phyloP scores from a whole-genome alignment of 1,140 invertebrate species.

The Temnothorax longispinosus region DNA sequence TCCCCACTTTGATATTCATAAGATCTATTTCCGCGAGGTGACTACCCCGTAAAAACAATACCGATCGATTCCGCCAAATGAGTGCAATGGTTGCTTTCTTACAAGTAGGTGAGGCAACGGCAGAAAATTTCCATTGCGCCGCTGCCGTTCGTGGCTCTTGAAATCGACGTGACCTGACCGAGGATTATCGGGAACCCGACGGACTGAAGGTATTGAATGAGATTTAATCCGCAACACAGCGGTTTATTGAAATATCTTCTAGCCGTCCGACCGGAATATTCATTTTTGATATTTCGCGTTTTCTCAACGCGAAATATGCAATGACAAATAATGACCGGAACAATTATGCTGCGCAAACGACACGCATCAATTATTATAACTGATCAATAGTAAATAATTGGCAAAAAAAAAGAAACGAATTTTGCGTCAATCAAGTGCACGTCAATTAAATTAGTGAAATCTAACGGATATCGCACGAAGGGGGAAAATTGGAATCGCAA shows the following conservation, averaged over 20 bases:
- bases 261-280: background rate
- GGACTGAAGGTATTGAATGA: conserved; percentile 42
- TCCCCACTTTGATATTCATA: conserved; percentile 62
- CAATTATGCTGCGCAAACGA: conserved; percentile 19
- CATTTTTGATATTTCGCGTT: conserved; percentile 27
- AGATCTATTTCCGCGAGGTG: conserved; percentile 47
- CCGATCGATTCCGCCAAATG: conserved; percentile 37
- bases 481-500: conserved; percentile 11
- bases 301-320: background rate
- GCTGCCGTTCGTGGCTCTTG: background rate
- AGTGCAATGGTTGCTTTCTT: conserved; percentile 17
- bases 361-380: background rate
- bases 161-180: conserved; percentile 41
- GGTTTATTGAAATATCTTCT: conserved; percentile 46
- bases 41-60: conserved; percentile 34
- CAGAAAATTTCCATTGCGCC: conserved; percentile 16
- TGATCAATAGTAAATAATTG: conserved; percentile 33
- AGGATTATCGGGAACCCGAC: conserved; percentile 42
- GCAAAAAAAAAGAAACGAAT: background rate
- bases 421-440: conserved; percentile 3
- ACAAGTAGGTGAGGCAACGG: background rate
- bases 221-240: conserved; percentile 42
- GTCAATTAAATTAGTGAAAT: conserved; percentile 27
- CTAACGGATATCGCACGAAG: background rate
- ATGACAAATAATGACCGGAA: conserved; percentile 9